Evolutionary conservation across 2,113 vertebrate genomes (phyloP).

Genomic region (Pluvianellus socialis): DNA sequence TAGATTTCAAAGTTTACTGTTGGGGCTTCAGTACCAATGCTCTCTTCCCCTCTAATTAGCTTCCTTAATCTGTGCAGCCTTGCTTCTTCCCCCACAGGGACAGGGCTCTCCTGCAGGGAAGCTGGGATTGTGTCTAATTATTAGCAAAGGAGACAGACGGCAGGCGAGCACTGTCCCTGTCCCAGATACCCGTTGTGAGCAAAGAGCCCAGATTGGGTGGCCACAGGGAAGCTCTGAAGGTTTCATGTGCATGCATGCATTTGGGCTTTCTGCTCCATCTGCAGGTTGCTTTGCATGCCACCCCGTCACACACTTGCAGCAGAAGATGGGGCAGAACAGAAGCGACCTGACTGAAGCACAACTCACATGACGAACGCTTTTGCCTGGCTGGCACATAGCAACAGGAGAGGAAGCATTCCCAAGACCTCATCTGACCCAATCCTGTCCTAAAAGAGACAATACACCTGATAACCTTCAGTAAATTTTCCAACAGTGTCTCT

Average conservation of each 20-base stretch:
- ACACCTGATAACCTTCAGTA: neutral
- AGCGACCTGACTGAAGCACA: neutral
- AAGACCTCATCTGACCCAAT: neutral
- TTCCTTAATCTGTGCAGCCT: conserved; percentile 53
- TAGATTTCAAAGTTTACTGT: conserved; percentile 56
- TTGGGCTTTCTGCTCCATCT: neutral
- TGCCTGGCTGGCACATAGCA: neutral
- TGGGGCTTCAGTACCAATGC: conserved; percentile 1
- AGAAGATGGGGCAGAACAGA: neutral
- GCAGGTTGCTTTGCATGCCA: neutral
- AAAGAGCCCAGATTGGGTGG: neutral
- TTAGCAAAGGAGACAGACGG: neutral
- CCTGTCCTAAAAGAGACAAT: neutral
- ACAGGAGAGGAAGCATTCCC: neutral
- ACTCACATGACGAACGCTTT: neutral
- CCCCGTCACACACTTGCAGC: neutral
- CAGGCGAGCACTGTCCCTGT: neutral
- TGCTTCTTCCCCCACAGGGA: neutral
- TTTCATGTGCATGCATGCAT: neutral
- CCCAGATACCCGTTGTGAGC: neutral
- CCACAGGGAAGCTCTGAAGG: neutral
- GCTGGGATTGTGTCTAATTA: conserved; percentile 39
- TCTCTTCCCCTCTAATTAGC: conserved; percentile 56
- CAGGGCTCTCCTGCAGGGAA: conserved; percentile 28
- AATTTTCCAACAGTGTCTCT: neutral